Evolutionary conservation across 1,140 invertebrate genomes (phyloP), one percentile per base, ranked within the genome.

Genomic region (Psix sp.): DNA sequence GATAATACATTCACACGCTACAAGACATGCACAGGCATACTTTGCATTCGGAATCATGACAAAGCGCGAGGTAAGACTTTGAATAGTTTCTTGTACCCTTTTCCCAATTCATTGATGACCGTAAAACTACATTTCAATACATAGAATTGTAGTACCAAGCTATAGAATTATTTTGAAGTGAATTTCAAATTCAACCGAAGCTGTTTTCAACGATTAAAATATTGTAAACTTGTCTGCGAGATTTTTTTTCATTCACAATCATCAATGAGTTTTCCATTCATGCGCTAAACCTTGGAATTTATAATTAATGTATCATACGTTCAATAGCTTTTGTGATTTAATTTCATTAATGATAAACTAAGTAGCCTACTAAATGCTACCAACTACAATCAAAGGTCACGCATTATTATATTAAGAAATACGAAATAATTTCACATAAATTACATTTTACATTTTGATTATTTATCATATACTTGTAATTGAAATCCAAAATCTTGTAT

Each of bases 251-350:
- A 13, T 15, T 43, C 59, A 39, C 38, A 46, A 65, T 72, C 59
- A 62, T 65, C 60, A 59, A 72, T 51, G 46, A 43, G 16, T 21
- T n/a, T 36, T 3, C 33, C 13, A 31, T 24, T 33, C n/a, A 10
- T 65, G 38, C 70, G 60, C 43, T 73, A 57, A 73, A 63, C 45
- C 57, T 59, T 65, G 68, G 51, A 72, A 63, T 63, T 65, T 52
- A 45, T 42, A 10, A 24, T 13, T 51, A 43, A 13, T 35, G 5
- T n/a, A n/a, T n/a, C n/a, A n/a, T n/a, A n/a, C n/a, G n/a, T n/a
- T n/a, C n/a, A n/a, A n/a, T n/a, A n/a, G n/a, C n/a, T n/a, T n/a
- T n/a, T n/a, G n/a, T n/a, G n/a, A n/a, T n/a, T n/a, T 60, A 52
- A 52, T 45, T 20, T 43, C 56, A 72, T 62, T 36, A 42, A 63